phyloP scores from a whole-genome alignment of 1,140 invertebrate species.

The Andricus grossulariae region DNA sequence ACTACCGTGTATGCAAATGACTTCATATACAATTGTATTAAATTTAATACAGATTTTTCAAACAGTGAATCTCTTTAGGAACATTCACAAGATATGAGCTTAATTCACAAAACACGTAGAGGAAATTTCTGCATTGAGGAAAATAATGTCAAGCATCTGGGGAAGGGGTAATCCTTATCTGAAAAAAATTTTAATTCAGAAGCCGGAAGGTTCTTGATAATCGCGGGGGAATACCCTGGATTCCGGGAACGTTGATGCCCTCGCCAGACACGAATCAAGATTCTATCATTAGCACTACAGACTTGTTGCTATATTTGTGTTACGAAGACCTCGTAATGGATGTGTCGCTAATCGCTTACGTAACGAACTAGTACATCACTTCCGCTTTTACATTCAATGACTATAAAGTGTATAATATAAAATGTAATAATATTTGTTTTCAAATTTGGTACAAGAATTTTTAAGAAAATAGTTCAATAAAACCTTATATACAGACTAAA shows the following conservation, averaged over 20 bases:
- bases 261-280: conserved; percentile 27
- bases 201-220: conserved; percentile 15
- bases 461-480: too few species aligned
- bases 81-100: neutral
- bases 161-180: neutral
- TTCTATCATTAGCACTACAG: conserved; percentile 28
- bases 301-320: conserved; percentile 21
- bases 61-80: neutral
- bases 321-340: conserved; percentile 26
- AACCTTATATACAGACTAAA: too few species aligned
- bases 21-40: too few species aligned
- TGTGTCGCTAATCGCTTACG: conserved; percentile 29
- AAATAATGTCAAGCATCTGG: neutral
- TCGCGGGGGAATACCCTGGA: conserved; percentile 17
- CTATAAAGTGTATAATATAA: neutral
- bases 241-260: conserved; percentile 24
- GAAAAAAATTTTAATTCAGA: conserved; percentile 7
- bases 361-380: conserved; percentile 9
- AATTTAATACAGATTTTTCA: too few species aligned
- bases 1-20: too few species aligned
- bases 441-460: too few species aligned
- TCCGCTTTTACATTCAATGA: conserved; percentile 13
- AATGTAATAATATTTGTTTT: too few species aligned
- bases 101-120: neutral
- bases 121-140: neutral